These are phyloP conservation scores for Hozukius guyotensis DNA, from an alignment of 2,797 vertebrate species.

Conservation along the genomic window DNA sequence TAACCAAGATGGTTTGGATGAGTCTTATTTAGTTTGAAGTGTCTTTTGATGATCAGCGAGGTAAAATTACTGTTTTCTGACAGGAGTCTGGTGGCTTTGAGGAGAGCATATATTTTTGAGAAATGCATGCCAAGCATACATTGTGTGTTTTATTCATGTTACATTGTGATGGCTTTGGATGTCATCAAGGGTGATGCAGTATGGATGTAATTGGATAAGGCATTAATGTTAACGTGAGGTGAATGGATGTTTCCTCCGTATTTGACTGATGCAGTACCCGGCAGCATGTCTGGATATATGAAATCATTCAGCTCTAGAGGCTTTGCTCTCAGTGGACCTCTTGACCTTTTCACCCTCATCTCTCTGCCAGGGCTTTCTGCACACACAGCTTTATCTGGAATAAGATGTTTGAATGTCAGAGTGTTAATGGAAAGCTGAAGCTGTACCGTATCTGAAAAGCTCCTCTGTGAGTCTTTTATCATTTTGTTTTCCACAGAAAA, in stretches of 20 bases:
- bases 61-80: background rate
- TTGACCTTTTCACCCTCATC: conserved; percentile 43
- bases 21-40: background rate
- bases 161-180: background rate
- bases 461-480: background rate
- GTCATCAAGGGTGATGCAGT: background rate
- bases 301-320: conserved; percentile 44
- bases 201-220: background rate
- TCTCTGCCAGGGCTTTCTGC: conserved; percentile 11
- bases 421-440: conserved; percentile 41
- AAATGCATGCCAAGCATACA: background rate
- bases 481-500: conserved; percentile 15
- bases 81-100: background rate
- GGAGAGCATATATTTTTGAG: background rate
- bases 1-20: background rate
- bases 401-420: conserved; percentile 57
- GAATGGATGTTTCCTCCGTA: background rate
- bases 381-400: conserved; percentile 42
- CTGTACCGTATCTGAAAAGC: conserved; percentile 4
- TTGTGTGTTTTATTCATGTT: background rate
- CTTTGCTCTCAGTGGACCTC: conserved; percentile 26
- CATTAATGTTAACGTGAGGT: background rate
- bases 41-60: background rate
- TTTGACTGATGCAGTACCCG: background rate
- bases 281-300: conserved; percentile 17